A percentile compares a stretch with the other conserved stretches of the same genome.
phyloP scores from a whole-genome alignment of 2,113 vertebrate species.

The Vireo altiloquus region DNA sequence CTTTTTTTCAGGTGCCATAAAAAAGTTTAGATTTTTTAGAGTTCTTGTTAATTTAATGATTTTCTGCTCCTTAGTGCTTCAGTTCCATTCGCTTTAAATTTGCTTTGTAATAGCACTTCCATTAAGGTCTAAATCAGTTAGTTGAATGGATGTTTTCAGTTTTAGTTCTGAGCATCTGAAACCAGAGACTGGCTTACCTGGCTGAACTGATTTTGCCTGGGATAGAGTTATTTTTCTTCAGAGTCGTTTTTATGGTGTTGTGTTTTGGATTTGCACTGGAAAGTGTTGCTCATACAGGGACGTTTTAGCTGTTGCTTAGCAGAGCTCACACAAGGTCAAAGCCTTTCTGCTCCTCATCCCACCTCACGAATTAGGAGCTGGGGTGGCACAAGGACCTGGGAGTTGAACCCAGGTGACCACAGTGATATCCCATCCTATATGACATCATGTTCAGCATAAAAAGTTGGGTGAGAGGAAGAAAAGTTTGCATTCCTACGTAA shows the following conservation, averaged over 20 bases:
- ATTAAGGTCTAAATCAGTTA: neutral
- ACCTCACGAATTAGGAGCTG: rapidly evolving
- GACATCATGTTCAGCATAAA: neutral
- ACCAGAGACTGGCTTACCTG: neutral
- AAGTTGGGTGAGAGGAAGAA: rapidly evolving
- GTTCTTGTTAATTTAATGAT: neutral
- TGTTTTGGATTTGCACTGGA: neutral
- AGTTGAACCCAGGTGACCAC: neutral
- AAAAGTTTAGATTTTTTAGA: neutral
- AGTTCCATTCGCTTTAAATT: neutral
- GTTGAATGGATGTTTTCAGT: neutral
- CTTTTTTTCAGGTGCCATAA: neutral
- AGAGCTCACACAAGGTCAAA: neutral
- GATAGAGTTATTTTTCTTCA: neutral
- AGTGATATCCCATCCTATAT: neutral
- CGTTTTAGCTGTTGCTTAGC: neutral
- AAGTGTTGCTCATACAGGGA: neutral
- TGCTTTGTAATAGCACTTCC: neutral
- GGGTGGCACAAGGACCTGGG: neutral
- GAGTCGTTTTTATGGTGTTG: rapidly evolving
- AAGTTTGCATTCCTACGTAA: neutral
- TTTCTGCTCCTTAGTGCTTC: neutral
- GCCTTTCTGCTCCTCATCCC: neutral
- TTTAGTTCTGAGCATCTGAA: neutral
- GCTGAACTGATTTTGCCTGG: neutral